phyloP scores from a whole-genome alignment of 1,140 invertebrate genomes.

The Nephila pilipes region DNA sequence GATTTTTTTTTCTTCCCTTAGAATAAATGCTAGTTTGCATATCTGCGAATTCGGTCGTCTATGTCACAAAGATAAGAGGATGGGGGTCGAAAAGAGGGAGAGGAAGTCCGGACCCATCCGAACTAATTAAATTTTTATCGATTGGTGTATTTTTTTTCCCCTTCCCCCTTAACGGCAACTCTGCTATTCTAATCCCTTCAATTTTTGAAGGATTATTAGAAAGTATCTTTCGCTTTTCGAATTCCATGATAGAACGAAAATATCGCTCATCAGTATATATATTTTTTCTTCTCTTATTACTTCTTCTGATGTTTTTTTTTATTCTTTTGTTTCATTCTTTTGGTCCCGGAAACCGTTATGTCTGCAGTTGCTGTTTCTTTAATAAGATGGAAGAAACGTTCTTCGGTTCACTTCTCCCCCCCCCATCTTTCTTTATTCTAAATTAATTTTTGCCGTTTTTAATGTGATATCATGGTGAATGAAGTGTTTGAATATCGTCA shows the following conservation, averaged over 20 bases:
- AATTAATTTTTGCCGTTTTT: background rate
- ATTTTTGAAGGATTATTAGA: slow-evolving; percentile 65
- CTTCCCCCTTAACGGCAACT: background rate
- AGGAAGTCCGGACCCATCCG: slow-evolving; percentile 15
- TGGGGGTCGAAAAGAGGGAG: background rate
- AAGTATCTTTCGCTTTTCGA: slow-evolving; percentile 58
- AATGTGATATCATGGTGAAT: background rate
- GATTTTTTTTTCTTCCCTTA: background rate
- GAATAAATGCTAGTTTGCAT: slow-evolving; percentile 2
- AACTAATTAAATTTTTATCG: slow-evolving; percentile 76
- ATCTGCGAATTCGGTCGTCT: background rate
- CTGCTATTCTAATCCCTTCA: slow-evolving; percentile 55
- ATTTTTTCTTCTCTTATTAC: background rate
- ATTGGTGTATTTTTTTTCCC: slow-evolving; percentile 30
- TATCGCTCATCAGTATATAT: background rate
- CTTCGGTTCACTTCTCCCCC: background rate
- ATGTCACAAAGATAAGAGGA: slow-evolving; percentile 15
- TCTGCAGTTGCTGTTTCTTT: slow-evolving; percentile 39
- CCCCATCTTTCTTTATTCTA: background rate
- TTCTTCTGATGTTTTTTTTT: background rate
- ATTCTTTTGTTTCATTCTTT: slow-evolving; percentile 21
- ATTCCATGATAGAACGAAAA: background rate
- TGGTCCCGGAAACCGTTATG: background rate
- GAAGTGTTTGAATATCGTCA: background rate
- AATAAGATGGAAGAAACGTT: background rate